Conservation (phyloP, 2,888 invertebrate genomes). For the Sphinx pinastri region DNA sequence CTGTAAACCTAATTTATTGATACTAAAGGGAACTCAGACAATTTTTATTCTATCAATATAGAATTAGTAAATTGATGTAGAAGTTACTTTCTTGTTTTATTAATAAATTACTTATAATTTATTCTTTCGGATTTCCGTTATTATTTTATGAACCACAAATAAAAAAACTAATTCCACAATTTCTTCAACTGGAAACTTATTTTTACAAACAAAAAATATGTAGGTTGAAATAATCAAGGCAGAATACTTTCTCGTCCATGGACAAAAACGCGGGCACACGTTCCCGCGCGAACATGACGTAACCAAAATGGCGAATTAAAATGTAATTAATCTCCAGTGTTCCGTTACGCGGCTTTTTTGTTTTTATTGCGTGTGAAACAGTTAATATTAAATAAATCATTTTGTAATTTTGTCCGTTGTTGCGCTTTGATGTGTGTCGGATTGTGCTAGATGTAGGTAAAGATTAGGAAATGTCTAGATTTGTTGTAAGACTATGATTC, state of each 20-base stretch:
- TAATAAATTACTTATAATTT: too few relatives aligned
- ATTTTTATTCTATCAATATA: too few relatives aligned
- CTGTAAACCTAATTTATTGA: too few relatives aligned
- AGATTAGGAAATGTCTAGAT: not conserved
- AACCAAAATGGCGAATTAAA: constrained; percentile 77
- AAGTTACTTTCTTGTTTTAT: too few relatives aligned
- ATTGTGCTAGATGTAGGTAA: constrained; percentile 31
- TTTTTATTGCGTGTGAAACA: constrained; percentile 71
- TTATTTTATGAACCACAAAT: too few relatives aligned
- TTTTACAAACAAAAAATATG: not conserved
- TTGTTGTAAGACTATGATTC: not conserved
- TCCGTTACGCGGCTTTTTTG: constrained; percentile 59
- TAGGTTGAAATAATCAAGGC: constrained; percentile 25
- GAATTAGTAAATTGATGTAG: too few relatives aligned
- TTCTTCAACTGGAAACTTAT: too few relatives aligned
- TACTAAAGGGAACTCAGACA: too few relatives aligned
- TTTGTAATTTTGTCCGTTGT: constrained; percentile 32
- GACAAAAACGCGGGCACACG: constrained; percentile 42
- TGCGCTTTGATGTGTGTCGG: constrained; percentile 37
- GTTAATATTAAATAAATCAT: constrained; percentile 68
- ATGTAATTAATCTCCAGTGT: constrained; percentile 69
- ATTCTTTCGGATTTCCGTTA: too few relatives aligned
- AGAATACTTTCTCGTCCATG: constrained; percentile 42
- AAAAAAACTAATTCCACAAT: too few relatives aligned
- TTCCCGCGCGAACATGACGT: constrained; percentile 49